These are phyloP conservation scores for Heliothis virescens DNA, from an alignment of 1,140 invertebrate genomes.

Conservation along the genomic window DNA sequence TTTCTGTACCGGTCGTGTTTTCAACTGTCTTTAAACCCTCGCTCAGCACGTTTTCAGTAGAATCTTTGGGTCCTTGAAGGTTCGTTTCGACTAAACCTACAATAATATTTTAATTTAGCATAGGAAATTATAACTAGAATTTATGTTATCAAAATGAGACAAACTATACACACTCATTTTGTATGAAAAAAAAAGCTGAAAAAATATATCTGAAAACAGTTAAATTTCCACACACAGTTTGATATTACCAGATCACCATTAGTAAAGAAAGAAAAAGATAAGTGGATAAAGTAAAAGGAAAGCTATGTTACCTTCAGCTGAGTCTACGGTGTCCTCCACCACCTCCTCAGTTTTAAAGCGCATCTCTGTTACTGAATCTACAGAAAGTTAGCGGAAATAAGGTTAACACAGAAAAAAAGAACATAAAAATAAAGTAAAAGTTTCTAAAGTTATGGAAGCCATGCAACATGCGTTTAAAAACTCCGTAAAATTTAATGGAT, in stretches of 20 bases:
- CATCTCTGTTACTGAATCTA: slow-evolving; percentile 60
- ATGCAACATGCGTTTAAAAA: slow-evolving; percentile 17
- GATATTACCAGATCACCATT: slow-evolving; percentile 16
- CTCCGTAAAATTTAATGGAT: background rate
- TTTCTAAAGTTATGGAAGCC: background rate
- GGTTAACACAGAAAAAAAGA: slow-evolving; percentile 41
- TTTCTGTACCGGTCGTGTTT: background rate
- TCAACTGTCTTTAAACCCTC: background rate
- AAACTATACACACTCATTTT: too few relatives aligned
- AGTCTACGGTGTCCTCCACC: slow-evolving; percentile 39
- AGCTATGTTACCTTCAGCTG: slow-evolving; percentile 53
- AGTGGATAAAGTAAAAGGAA: background rate
- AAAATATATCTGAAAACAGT: background rate
- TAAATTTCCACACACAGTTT: background rate
- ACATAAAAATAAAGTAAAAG: slow-evolving; percentile 1
- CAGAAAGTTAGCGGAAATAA: slow-evolving; percentile 55
- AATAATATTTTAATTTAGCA: slow-evolving; percentile 1
- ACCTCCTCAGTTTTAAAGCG: slow-evolving; percentile 63
- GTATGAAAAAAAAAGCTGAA: background rate
- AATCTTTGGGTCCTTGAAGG: background rate
- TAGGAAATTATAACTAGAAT: background rate
- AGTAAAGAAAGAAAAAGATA: slow-evolving; percentile 38
- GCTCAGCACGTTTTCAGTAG: background rate
- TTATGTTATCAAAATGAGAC: background rate
- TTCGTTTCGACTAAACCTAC: background rate